phyloP scores from a whole-genome alignment of 1,140 invertebrate genomes.

The Drosophila eugracilis region DNA sequence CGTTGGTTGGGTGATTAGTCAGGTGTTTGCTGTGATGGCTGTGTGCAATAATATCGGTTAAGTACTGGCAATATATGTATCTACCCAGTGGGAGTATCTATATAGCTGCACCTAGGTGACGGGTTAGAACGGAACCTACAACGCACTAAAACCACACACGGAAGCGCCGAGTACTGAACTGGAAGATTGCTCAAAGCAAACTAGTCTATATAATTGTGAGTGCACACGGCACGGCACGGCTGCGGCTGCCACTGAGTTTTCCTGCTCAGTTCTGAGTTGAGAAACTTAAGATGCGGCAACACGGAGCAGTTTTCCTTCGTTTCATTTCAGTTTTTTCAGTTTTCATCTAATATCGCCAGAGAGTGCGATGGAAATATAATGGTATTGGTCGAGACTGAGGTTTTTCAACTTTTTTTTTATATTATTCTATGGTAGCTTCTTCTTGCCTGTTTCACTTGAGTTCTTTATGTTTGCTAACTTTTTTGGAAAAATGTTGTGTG shows the following conservation, averaged over 20 bases:
- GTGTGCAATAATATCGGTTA: constrained; percentile 55
- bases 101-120: constrained; percentile 26
- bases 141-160: constrained; percentile 70
- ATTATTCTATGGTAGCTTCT: constrained; percentile 46
- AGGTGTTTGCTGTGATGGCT: constrained; percentile 17
- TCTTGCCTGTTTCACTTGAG: constrained; percentile 22
- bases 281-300: constrained; percentile 78
- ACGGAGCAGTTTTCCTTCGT: constrained; percentile 42
- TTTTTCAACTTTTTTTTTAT: constrained; percentile 65
- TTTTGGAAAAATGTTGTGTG: constrained; percentile 59
- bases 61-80: constrained; percentile 20
- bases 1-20: constrained; percentile 26
- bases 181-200: constrained; percentile 82
- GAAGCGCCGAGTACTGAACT: constrained; percentile 77
- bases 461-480: constrained; percentile 62
- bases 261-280: constrained; percentile 60
- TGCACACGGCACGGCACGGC: constrained; percentile 73
- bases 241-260: constrained; percentile 52
- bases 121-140: constrained; percentile 58
- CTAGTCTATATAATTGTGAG: constrained; percentile 83
- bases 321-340: constrained; percentile 61
- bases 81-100: constrained; percentile 19
- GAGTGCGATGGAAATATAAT: constrained; percentile 76
- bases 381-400: constrained; percentile 65
- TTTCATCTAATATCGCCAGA: constrained; percentile 75